Evolutionary conservation across 2,113 vertebrate genomes (phyloP).

Genomic region (Thomomys bottae): DNA sequence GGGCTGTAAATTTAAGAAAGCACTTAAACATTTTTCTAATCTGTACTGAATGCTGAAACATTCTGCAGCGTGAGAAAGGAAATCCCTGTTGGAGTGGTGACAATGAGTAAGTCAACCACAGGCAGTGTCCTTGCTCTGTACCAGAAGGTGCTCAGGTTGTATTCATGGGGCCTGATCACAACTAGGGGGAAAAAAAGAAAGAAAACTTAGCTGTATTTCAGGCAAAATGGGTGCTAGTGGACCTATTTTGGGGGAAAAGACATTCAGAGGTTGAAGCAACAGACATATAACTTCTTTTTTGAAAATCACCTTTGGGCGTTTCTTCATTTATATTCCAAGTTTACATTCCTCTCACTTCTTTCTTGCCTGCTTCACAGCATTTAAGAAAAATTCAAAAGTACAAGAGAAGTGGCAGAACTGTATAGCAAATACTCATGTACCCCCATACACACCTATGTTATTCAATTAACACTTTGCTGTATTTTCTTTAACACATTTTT

Average conservation of each 20-base stretch:
- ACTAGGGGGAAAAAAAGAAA: constrained; percentile 29
- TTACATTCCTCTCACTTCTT: constrained; percentile 8
- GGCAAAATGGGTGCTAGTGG: constrained; percentile 41
- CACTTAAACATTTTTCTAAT: constrained; percentile 26
- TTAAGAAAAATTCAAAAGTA: constrained; percentile 29
- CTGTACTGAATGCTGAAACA: neutral
- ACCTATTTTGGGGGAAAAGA: constrained; percentile 47
- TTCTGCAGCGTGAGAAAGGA: constrained; percentile 19
- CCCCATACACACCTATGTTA: neutral
- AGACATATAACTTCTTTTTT: constrained; percentile 46
- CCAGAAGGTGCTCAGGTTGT: constrained; percentile 23
- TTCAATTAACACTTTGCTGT: neutral
- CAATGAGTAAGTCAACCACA: constrained; percentile 18
- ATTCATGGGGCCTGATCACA: neutral
- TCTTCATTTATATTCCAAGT: constrained; percentile 53
- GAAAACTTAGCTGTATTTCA: constrained; percentile 59
- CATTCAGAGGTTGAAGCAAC: constrained; percentile 50
- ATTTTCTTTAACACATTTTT: neutral
- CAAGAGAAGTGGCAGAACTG: constrained; percentile 21
- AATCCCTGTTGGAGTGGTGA: neutral
- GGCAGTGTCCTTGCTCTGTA: neutral
- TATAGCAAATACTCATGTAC: neutral
- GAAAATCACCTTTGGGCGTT: constrained; percentile 54
- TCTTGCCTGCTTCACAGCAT: constrained; percentile 42
- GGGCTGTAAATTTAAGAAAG: constrained; percentile 45